Conservation (phyloP, 2,888 invertebrate species). For the Charanyca ferruginea region DNA sequence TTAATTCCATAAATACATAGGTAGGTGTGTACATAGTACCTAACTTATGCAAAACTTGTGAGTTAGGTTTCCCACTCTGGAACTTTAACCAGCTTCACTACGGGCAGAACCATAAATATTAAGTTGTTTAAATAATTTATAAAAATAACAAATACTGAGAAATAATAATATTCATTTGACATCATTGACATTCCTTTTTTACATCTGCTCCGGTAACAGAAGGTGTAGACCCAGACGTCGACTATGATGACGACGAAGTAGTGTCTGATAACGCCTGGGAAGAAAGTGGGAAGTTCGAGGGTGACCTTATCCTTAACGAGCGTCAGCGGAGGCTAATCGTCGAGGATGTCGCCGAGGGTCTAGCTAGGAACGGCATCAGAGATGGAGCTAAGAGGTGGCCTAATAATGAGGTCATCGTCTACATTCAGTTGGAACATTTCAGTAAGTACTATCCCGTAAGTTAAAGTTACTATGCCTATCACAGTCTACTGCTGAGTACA, state of each 20-base stretch:
- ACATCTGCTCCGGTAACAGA: slow-evolving; percentile 61
- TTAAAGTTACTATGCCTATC: not conserved
- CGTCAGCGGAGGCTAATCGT: slow-evolving; percentile 85
- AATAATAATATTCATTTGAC: too few relatives aligned
- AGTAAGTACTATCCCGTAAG: slow-evolving; percentile 74
- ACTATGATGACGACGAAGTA: slow-evolving; percentile 79
- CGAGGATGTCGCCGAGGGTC: slow-evolving; percentile 83
- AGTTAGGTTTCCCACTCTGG: too few relatives aligned
- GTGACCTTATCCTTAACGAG: slow-evolving; percentile 88
- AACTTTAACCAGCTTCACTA: too few relatives aligned
- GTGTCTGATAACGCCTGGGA: slow-evolving; percentile 87
- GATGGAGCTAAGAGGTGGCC: slow-evolving; percentile 88
- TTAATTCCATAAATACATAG: too few relatives aligned
- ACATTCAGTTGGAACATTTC: slow-evolving; percentile 86
- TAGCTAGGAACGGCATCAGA: slow-evolving; percentile 85
- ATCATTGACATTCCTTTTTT: not conserved
- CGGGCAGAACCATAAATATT: too few relatives aligned
- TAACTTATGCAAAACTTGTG: too few relatives aligned
- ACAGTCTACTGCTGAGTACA: not conserved
- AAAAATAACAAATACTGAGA: too few relatives aligned
- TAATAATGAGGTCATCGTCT: slow-evolving; percentile 85
- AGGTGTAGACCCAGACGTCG: slow-evolving; percentile 76
- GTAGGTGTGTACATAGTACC: too few relatives aligned
- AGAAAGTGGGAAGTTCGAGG: slow-evolving; percentile 89
- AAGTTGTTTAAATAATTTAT: too few relatives aligned